These are phyloP conservation scores for Bos javanicus DNA, from an alignment of 2,113 vertebrate genomes.

Conservation along the genomic window DNA sequence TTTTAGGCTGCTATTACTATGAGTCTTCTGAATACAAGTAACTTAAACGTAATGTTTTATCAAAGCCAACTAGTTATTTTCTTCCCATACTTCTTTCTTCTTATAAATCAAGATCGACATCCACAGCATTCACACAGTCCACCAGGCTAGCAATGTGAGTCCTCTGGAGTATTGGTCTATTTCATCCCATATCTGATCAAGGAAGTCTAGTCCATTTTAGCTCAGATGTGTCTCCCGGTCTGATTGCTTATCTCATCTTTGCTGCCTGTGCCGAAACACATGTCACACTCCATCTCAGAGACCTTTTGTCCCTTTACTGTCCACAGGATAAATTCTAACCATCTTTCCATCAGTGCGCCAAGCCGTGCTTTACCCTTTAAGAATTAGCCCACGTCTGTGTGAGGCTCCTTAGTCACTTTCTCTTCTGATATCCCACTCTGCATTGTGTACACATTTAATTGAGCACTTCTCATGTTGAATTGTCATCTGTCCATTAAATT, in stretches of 20 bases:
- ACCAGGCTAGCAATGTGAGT: not conserved
- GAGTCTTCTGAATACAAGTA: not conserved
- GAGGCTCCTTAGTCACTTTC: not conserved
- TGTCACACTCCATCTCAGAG: not conserved
- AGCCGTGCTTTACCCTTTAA: not conserved
- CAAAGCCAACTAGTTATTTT: not conserved
- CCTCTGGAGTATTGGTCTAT: not conserved
- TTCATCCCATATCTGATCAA: not conserved
- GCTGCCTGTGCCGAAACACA: not conserved
- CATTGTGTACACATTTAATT: not conserved
- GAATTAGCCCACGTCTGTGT: not conserved
- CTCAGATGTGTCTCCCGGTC: not conserved
- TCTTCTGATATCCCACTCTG: not conserved
- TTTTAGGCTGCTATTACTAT: not conserved
- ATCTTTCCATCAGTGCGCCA: not conserved
- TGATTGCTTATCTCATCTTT: not conserved
- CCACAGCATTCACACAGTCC: not conserved
- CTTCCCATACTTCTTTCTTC: not conserved
- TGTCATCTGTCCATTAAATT: not conserved
- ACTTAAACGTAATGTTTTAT: not conserved
- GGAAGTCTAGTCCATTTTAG: not conserved
- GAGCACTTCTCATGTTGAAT: not conserved
- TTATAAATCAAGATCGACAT: not conserved
- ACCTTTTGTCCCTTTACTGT: not conserved
- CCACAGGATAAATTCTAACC: not conserved